Evolutionary conservation across 2,888 invertebrate species (phyloP), one percentile per base, ranked within the genome.

Genomic region (Callimorpha dominula): DNA sequence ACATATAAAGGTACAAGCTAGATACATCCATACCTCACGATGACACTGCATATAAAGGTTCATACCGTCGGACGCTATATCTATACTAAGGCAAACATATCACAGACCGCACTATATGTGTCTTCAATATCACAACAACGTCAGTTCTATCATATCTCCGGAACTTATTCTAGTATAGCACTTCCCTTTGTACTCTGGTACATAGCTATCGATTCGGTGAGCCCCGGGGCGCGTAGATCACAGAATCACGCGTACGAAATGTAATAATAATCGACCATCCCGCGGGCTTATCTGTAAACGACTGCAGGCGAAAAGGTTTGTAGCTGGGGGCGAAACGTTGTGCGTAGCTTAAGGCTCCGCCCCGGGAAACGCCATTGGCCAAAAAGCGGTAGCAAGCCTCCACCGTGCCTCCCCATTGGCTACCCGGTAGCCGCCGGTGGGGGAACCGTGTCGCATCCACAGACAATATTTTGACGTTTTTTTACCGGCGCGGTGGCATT

Each of bases 201-300:
- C 94, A 94, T 93, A 87, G 87, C 92, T 90, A 94, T 94, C 92
- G 94, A 94, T 93, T 89, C 89, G 88, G 85, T 78, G 75, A 84
- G 76, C 93, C 95, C 94, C 88, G 88, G 85, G 94, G 95, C 85
- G 87, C 89, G 89, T 90, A 90, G 90, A 91, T 92, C 93, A 92
- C 93, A 92, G 91, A 91, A 91, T 94, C 94, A 92, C 93, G 91
- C 92, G 92, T 92, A 91, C 86, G 86, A 88, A 92, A 94, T 91
- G 92, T 93, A 95, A 95, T 94, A 94, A 94, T 94, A 94, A 92
- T 92, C 95, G 94, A 93, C 95, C 95, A 95, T 95, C 95, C 95
- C 94, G 92, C 89, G 90, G 95, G 95, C 95, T 95, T 95, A 95
- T 95, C 95, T 91, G 93, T 92, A 95, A 93, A 95, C 95, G 95